phyloP scores from a whole-genome alignment of 2,797 vertebrate species.

The Paguma larvata region DNA sequence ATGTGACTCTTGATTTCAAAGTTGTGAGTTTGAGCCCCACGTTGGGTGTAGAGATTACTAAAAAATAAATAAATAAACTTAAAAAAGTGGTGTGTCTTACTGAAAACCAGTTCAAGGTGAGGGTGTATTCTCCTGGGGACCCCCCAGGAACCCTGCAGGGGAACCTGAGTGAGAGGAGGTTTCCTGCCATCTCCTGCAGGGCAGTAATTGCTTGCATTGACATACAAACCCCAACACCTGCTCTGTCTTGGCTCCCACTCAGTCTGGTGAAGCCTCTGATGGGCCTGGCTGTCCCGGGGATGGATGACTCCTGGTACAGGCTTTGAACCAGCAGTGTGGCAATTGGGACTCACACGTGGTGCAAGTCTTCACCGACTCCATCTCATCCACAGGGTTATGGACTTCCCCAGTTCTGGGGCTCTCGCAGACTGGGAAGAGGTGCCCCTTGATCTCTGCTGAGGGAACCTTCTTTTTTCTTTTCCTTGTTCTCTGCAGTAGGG shows the following conservation, averaged over 20 bases:
- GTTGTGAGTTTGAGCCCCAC: too few species aligned
- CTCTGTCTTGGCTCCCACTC: not conserved
- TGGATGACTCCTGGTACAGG: not conserved
- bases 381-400: not conserved
- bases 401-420: not conserved
- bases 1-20: too few species aligned
- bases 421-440: not conserved
- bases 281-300: fast-evolving
- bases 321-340: not conserved
- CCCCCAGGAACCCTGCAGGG: not conserved
- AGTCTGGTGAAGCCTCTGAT: too few species aligned
- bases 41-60: not conserved
- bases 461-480: not conserved
- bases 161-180: not conserved
- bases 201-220: not conserved
- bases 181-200: not conserved
- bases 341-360: too few species aligned
- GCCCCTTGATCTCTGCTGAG: not conserved
- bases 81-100: not conserved
- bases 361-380: too few species aligned
- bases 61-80: not conserved
- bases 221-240: not conserved
- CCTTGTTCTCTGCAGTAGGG: not conserved
- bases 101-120: not conserved
- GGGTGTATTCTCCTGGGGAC: not conserved